These are phyloP conservation scores for Prionchulus punctatus DNA, from an alignment of 2,888 invertebrate genomes.

Conservation along the genomic window DNA sequence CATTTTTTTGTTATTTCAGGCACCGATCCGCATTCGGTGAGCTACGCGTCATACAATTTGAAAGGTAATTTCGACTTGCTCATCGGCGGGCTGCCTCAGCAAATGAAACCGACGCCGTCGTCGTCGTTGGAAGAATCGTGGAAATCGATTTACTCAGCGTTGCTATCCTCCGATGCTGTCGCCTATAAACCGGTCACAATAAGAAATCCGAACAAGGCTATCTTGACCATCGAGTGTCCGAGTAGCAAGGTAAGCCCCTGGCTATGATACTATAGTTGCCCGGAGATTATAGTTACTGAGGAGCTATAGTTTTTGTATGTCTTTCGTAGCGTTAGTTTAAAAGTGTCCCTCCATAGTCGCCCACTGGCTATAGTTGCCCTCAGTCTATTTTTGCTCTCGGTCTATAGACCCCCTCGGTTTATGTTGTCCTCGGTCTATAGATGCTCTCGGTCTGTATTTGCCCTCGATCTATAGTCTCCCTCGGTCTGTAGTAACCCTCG, in stretches of 20 bases:
- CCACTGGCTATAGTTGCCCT: too few species aligned
- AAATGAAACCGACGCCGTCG: neutral
- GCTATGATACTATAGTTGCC: too few species aligned
- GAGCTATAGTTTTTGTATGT: too few species aligned
- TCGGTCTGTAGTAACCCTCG: too few species aligned
- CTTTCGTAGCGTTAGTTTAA: too few species aligned
- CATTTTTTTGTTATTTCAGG: neutral
- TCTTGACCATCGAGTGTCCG: constrained; percentile 50
- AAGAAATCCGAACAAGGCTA: constrained; percentile 50
- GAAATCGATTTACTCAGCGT: neutral
- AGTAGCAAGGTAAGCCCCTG: constrained; percentile 47
- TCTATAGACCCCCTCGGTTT: too few species aligned
- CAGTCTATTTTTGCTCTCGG: too few species aligned
- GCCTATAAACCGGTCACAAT: constrained; percentile 23
- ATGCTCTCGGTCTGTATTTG: too few species aligned
- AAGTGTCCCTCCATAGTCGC: too few species aligned
- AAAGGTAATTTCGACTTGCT: neutral
- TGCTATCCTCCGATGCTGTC: constrained; percentile 14
- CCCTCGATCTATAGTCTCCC: too few species aligned
- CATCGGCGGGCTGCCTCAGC: neutral
- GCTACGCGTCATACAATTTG: neutral
- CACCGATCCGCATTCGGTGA: neutral
- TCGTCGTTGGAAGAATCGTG: neutral
- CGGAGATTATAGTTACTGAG: too few species aligned
- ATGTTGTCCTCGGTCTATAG: too few species aligned